Evolutionary conservation across 1,140 invertebrate species (phyloP).

Genomic region (Drosophila bipectinata): DNA sequence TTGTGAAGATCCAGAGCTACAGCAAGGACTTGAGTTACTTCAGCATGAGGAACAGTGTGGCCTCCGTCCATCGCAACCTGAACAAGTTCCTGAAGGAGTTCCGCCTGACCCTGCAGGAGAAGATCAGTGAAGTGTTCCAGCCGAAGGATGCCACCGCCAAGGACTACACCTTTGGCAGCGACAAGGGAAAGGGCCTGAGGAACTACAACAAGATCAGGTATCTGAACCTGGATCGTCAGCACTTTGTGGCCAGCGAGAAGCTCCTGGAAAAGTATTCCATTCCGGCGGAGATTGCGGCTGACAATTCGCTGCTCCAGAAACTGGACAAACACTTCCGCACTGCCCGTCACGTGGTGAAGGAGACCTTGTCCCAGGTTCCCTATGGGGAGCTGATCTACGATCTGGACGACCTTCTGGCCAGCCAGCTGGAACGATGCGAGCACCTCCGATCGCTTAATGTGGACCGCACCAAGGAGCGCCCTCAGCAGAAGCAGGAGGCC

Average conservation of each 20-base stretch:
- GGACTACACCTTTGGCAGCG: slow-evolving; percentile 69
- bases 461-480: slow-evolving; percentile 86
- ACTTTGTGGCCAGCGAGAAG: slow-evolving; percentile 66
- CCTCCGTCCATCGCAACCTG: slow-evolving; percentile 94
- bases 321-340: slow-evolving; percentile 85
- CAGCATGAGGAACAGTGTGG: slow-evolving; percentile 94
- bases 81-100: slow-evolving; percentile 94
- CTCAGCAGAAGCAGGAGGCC: slow-evolving; percentile 91
- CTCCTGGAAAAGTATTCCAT: slow-evolving; percentile 48
- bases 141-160: slow-evolving; percentile 75
- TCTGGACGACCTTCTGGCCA: slow-evolving; percentile 88
- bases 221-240: slow-evolving; percentile 51
- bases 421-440: slow-evolving; percentile 87
- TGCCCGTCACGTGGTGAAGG: slow-evolving; percentile 87
- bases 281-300: slow-evolving; percentile 8
- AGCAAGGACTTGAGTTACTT: slow-evolving; percentile 96
- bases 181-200: slow-evolving; percentile 59
- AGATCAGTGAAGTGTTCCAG: slow-evolving; percentile 79
- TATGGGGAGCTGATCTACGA: slow-evolving; percentile 86
- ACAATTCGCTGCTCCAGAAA: slow-evolving; percentile 52
- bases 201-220: slow-evolving; percentile 57
- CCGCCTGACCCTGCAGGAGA: slow-evolving; percentile 85
- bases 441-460: slow-evolving; percentile 88
- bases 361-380: slow-evolving; percentile 85
- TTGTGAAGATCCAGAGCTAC: slow-evolving; percentile 98